These are phyloP conservation scores for Lonchura striata DNA, from an alignment of 2,113 vertebrate species.

Conservation along the genomic window DNA sequence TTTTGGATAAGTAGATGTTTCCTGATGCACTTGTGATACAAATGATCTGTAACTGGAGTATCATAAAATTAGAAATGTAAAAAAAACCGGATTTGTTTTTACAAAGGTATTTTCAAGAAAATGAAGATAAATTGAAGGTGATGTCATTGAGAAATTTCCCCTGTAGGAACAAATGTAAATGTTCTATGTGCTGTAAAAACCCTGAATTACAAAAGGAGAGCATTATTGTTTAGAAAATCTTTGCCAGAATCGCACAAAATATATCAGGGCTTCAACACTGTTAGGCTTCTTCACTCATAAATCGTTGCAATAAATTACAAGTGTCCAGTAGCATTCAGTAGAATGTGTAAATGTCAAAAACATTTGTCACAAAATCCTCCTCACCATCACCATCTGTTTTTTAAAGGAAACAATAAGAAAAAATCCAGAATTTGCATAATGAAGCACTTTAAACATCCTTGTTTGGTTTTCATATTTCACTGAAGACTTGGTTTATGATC, in stretches of 20 bases:
- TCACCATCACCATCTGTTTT: background rate
- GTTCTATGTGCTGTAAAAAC: background rate
- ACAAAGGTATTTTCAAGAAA: background rate
- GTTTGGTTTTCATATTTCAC: background rate
- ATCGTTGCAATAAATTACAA: background rate
- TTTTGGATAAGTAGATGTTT: background rate
- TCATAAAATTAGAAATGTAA: background rate
- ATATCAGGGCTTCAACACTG: background rate
- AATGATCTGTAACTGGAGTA: background rate
- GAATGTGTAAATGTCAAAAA: background rate
- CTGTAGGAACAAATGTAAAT: background rate
- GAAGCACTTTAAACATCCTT: background rate
- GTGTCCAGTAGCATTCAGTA: background rate
- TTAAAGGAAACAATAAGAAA: background rate
- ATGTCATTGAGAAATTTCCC: background rate
- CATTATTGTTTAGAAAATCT: background rate
- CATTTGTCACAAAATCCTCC: background rate
- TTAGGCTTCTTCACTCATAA: background rate
- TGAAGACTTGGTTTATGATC: background rate
- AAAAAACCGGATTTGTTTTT: background rate
- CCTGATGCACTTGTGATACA: background rate
- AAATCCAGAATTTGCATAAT: background rate
- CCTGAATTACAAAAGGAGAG: background rate
- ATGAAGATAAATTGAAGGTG: background rate
- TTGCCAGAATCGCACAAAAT: background rate